A percentile compares a stretch with the other conserved stretches of the same genome.
phyloP scores from a whole-genome alignment of 2,113 vertebrate species.

The Corythoichthys haematopterus region DNA sequence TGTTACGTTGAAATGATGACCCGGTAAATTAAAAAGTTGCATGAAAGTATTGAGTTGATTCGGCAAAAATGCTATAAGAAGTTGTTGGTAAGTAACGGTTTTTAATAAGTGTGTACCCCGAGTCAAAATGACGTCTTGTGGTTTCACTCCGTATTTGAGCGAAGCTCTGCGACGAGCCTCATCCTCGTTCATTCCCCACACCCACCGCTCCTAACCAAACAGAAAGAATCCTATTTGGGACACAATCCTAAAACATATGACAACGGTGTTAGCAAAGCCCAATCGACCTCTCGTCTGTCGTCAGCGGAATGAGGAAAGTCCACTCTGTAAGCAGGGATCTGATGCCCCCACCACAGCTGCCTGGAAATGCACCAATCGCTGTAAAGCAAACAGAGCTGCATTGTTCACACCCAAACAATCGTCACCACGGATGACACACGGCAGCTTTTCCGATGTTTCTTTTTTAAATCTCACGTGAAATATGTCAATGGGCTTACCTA shows the following conservation, averaged over 20 bases:
- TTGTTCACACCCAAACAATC: constrained; percentile 24
- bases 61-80: no score
- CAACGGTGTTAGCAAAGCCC: background rate
- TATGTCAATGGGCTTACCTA: constrained; percentile 58
- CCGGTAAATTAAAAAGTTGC: no score
- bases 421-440: background rate
- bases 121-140: constrained; percentile 64
- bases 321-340: constrained; percentile 76
- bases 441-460: no score
- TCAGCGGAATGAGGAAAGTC: constrained; percentile 27
- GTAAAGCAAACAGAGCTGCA: constrained; percentile 28
- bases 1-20: no score
- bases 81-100: background rate
- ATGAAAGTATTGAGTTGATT: no score
- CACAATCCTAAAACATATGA: no score
- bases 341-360: constrained; percentile 83
- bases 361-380: constrained; percentile 82
- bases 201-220: constrained; percentile 70
- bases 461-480: no score
- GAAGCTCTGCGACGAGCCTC: constrained; percentile 78
- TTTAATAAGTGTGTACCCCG: constrained; percentile 63
- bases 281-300: constrained; percentile 50
- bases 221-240: fast-evolving
- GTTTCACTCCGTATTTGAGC: constrained; percentile 63
- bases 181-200: constrained; percentile 72